Evolutionary conservation across 2,113 vertebrate genomes (phyloP).

Genomic region (Grus americana): DNA sequence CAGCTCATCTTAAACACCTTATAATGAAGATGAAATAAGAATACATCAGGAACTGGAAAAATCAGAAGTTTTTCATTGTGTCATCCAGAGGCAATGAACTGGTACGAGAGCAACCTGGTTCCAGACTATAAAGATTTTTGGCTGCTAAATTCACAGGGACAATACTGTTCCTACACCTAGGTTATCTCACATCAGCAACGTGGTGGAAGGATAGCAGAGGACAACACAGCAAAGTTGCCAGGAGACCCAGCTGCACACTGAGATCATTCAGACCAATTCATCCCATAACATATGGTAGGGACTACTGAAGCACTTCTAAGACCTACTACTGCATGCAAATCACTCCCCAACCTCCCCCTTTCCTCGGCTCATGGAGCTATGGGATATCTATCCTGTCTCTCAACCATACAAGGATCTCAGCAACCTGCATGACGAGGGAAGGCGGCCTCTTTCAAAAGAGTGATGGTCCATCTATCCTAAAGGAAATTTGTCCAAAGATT

Average conservation of each 20-base stretch:
- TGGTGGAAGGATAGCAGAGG: neutral
- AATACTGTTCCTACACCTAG: neutral
- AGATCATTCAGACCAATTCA: neutral
- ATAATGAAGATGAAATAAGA: neutral
- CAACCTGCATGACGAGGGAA: neutral
- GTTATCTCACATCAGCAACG: neutral
- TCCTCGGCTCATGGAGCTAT: neutral
- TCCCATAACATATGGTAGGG: rapidly evolving
- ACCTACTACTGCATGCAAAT: neutral
- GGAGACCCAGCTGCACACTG: rapidly evolving
- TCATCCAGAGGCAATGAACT: neutral
- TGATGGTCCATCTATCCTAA: neutral
- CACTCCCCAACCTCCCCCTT: rapidly evolving
- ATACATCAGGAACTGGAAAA: neutral
- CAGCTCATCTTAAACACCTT: neutral
- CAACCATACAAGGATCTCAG: neutral
- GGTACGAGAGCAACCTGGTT: neutral
- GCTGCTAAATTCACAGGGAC: neutral
- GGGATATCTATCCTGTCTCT: rapidly evolving
- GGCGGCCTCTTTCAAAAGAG: rapidly evolving
- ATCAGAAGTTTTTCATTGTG: neutral
- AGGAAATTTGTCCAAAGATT: neutral
- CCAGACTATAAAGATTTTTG: neutral
- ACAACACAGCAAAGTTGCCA: neutral
- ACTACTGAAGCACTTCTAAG: neutral